A percentile compares a stretch with the other conserved stretches of the same genome.
Evolutionary conservation across 23 tunicate species (phyloP).

Genomic region (Ciona savignyi): DNA sequence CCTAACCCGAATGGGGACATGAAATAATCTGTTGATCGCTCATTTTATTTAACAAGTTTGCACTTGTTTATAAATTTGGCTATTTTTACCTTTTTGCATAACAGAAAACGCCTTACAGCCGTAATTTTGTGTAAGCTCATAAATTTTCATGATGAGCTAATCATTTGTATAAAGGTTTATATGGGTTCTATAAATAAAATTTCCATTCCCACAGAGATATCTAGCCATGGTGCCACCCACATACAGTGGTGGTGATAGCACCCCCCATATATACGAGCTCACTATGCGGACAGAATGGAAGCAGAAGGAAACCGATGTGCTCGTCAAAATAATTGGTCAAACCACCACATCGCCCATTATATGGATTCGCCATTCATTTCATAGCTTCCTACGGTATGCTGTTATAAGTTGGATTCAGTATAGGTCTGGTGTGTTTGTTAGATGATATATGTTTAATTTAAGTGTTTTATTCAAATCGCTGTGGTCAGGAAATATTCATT

Average conservation of each 20-base stretch:
- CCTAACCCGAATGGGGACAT: not conserved
- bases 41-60: no score
- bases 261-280: conserved; percentile 28
- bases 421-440: not conserved
- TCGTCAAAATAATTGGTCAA: conserved; percentile 27
- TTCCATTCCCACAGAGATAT: conserved; percentile 34
- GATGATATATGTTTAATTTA: not conserved
- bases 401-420: not conserved
- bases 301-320: conserved; percentile 38
- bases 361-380: conserved; percentile 59
- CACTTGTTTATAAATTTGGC: not conserved
- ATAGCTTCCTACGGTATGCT: conserved; percentile 45
- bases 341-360: conserved; percentile 22
- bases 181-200: no score
- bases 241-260: not conserved
- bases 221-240: conserved; percentile 27
- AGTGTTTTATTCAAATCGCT: not conserved
- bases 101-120: not conserved
- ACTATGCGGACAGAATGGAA: conserved; percentile 45
- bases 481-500: not conserved
- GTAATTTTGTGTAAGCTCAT: no score
- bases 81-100: not conserved
- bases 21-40: not conserved
- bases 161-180: no score
- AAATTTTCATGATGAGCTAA: no score